Evolutionary conservation across 1,140 invertebrate species (phyloP), one percentile per base, ranked within the genome.

Genomic region (Philopotamus ludificatus): DNA sequence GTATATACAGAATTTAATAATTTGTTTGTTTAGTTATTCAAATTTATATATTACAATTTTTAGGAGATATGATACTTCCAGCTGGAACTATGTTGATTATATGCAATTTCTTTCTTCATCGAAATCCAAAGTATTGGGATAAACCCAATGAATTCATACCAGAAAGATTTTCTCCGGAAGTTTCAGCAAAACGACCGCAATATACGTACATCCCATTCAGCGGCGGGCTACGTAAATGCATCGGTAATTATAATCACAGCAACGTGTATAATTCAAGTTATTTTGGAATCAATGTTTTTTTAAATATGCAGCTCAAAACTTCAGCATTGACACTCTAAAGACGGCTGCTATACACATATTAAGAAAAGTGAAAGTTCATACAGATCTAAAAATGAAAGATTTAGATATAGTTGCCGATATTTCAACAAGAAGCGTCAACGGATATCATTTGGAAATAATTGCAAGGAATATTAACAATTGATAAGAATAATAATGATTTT

Each of bases 171-270:
- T 10, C 16, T 18, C 54, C 54, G 8, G 34, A 58, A 44, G 23
- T 22, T 1, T 21, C 34, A 4, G 34, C 42, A 22, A 20, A 42
- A 15, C 1, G 54, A 58, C 54, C 34, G n/a, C 34, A 41, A 23
- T 58, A 42, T 21, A 20, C 54, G n/a, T 58, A 26, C 12, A 25
- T 58, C 23, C 54, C 54, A 18, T 58, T 58, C 23, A 18, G 28
- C 34, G 41, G 10, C 15, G 54, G 54, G 15, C 18, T 44, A 18
- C 1, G 54, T 18, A 20, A 44, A 28, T 58, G 54, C 23, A 22
- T 58, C 3, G 54, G 54, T 58, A 58, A 54, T 4, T 53, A 45
- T 26, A 53, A 26, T 53, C 34, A 53, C 2, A 21, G 2, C 9
- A 21, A 53, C 8, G 4, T 45, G 20, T 15, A 49, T 49, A 49